phyloP scores from a whole-genome alignment of 2,797 vertebrate species.

The Lepus townsendii region DNA sequence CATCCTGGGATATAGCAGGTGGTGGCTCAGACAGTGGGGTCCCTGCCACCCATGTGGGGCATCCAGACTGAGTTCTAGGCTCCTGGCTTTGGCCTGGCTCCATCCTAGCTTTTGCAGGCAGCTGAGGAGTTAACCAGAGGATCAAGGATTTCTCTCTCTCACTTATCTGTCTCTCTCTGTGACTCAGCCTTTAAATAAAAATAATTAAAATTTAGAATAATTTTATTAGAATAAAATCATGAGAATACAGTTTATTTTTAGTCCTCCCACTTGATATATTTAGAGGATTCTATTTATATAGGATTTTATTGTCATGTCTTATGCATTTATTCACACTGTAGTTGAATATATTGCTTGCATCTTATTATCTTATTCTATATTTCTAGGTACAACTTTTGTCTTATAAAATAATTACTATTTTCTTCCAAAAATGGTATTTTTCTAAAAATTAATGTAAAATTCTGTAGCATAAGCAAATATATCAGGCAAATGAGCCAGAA shows the following conservation, averaged over 20 bases:
- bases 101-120: too few relatives aligned
- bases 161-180: too few relatives aligned
- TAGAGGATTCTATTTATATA: neutral
- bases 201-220: neutral
- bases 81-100: too few relatives aligned
- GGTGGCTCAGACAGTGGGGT: too few relatives aligned
- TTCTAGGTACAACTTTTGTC: neutral
- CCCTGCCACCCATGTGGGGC: too few relatives aligned
- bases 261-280: neutral
- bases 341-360: neutral
- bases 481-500: neutral
- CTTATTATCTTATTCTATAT: neutral
- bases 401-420: neutral
- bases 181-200: too few relatives aligned
- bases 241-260: neutral
- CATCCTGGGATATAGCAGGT: too few relatives aligned
- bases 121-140: too few relatives aligned
- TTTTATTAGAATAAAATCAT: constrained; percentile 34
- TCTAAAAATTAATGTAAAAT: neutral
- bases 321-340: neutral
- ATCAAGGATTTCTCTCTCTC: too few relatives aligned
- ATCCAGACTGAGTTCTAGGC: too few relatives aligned
- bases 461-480: neutral
- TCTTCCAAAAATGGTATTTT: neutral
- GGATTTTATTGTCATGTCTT: neutral